These are phyloP conservation scores for Pediacus dermestoides DNA, from an alignment of 2,888 invertebrate genomes.

Conservation along the genomic window DNA sequence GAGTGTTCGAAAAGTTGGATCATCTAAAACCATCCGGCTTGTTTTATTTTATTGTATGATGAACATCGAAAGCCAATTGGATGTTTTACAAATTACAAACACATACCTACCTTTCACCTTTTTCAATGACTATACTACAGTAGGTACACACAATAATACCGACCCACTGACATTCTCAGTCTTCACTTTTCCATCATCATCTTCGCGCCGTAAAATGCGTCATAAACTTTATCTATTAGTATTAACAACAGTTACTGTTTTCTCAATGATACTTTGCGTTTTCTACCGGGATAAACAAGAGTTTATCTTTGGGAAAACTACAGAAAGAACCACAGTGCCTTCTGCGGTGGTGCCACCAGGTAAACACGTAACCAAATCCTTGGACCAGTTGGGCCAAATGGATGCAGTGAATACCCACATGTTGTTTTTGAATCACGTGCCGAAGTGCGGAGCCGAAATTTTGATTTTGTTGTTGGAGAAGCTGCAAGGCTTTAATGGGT, in stretches of 20 bases:
- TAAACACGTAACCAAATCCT: constrained; percentile 53
- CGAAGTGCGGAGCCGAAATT: constrained; percentile 59
- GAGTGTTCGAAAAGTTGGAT: too few species aligned
- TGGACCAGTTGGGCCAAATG: constrained; percentile 51
- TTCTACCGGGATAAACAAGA: too few species aligned
- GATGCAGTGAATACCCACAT: constrained; percentile 53
- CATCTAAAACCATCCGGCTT: too few species aligned
- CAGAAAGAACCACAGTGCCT: constrained; percentile 13
- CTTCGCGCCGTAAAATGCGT: constrained; percentile 21
- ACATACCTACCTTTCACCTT: constrained; percentile 37
- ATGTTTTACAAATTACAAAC: constrained; percentile 6
- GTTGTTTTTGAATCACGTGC: constrained; percentile 59
- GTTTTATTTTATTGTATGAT: too few species aligned
- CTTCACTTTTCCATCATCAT: constrained; percentile 4
- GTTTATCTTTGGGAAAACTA: constrained; percentile 19
- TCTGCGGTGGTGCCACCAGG: constrained; percentile 11
- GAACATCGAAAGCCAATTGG: constrained; percentile 15
- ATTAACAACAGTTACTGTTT: constrained; percentile 19
- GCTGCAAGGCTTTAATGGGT: constrained; percentile 58
- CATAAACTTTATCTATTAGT: constrained; percentile 23
- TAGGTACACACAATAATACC: constrained; percentile 12
- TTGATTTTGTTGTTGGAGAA: constrained; percentile 58
- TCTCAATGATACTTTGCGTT: too few species aligned
- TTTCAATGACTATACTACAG: constrained; percentile 14
- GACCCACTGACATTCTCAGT: constrained; percentile 28